Percentiles rank a stretch among this genome's conserved stretches.
These are phyloP conservation scores for Cataglyphis hispanica DNA, from an alignment of 1,140 invertebrate species.

Conservation along the genomic window DNA sequence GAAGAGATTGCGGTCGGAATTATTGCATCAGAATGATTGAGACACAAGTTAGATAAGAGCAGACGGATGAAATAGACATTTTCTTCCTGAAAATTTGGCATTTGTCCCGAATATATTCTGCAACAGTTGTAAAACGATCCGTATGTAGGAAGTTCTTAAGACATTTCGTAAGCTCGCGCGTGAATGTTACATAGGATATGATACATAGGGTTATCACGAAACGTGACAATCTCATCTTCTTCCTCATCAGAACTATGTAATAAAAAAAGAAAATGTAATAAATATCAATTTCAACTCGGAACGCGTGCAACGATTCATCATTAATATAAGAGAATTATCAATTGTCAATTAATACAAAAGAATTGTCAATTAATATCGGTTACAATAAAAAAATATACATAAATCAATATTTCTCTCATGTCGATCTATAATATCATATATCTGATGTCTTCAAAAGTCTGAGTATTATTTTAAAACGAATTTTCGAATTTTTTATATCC, in stretches of 20 bases:
- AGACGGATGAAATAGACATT: not conserved
- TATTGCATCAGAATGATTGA: not conserved
- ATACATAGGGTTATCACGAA: not conserved
- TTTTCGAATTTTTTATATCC: not conserved
- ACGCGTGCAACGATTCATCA: not conserved
- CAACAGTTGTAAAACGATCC: constrained; percentile 7
- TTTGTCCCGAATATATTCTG: constrained; percentile 8
- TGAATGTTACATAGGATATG: not conserved
- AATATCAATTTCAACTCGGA: not conserved
- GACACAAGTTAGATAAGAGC: not conserved
- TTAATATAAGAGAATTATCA: not conserved
- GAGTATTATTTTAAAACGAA: not conserved
- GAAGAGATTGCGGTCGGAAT: not conserved
- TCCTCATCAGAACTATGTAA: too few relatives aligned
- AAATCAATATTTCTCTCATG: too few relatives aligned
- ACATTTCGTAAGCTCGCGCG: not conserved
- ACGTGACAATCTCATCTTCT: not conserved
- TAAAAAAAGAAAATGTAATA: not conserved
- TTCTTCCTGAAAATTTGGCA: constrained; percentile 7
- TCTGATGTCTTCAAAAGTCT: not conserved
- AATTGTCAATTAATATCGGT: not conserved
- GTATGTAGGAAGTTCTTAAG: not conserved
- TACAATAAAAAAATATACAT: too few relatives aligned
- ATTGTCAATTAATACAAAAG: not conserved
- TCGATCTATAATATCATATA: not conserved